Evolutionary conservation across 1,140 invertebrate species (phyloP), one percentile per base, ranked within the genome.

Genomic region (Listronotus oregonensis): DNA sequence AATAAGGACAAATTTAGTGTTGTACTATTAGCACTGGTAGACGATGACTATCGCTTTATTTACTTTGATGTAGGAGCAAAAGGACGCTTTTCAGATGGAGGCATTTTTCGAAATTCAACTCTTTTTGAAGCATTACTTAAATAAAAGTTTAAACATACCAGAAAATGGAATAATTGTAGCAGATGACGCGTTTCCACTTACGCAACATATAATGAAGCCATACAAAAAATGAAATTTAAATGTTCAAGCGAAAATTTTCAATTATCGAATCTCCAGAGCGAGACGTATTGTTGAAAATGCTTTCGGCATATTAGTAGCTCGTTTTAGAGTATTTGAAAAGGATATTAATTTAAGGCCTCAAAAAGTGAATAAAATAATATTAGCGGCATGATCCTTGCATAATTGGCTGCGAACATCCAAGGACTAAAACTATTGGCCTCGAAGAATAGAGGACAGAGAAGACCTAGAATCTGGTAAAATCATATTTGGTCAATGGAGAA

Each of bases 31-130:
- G 81, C 76, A 14, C 34, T 80, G 14, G 78, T 75, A 18, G 78
- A 82, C 68, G 74, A 74, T 40, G 64, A 81, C 55, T 82, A 77
- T 56, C 69, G 74, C 50, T 82, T 82, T 72, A 59, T 72, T 12
- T 73, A 71, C 65, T 70, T 79, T 43, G 76, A 81, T 61, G 71
- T 81, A 15, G 80, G 80, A 17, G 52, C 66, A 15, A 68, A 76
- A 54, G 81, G 80, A 6, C 59, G 76, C 51, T 65, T 75, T 32
- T 68, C 69, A 60, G 79, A 82, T 71, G 74, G 68, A 39, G 75
- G 75, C 39, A 69, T 79, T 43, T 80, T 80, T 55, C 47, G 12
- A 18, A 54, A 62, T 17, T 17, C 14, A 8, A n/a, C 6, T 54
- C 9, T 54, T 12, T 54, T 32, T 34, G 8, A 9, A 43, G 37